These are phyloP conservation scores for Volucella inflata DNA, from an alignment of 2,888 invertebrate genomes.

Conservation along the genomic window DNA sequence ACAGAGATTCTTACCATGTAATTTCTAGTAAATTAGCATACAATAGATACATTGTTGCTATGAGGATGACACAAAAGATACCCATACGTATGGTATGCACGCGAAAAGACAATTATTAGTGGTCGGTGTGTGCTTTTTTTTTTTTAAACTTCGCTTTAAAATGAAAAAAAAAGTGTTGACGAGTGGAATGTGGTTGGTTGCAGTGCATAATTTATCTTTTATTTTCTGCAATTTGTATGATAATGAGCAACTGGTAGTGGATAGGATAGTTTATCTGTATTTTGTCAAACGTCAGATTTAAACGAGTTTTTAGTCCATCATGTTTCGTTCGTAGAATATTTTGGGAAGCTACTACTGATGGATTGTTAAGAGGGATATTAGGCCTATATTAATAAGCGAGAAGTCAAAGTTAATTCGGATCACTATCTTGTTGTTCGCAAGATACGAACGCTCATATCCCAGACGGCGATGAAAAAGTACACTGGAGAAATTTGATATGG, in stretches of 20 bases:
- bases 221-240: constrained; percentile 18
- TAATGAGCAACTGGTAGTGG: constrained; percentile 3
- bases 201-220: neutral
- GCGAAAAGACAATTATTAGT: neutral
- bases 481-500: too few species aligned
- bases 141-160: neutral
- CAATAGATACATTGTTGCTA: constrained; percentile 1
- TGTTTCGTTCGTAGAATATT: neutral
- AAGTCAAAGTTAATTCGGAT: too few species aligned
- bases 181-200: neutral
- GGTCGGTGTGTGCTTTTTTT: neutral
- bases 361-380: neutral
- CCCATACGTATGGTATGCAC: neutral
- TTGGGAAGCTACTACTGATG: neutral
- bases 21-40: constrained; percentile 23
- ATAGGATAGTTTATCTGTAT: too few species aligned
- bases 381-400: too few species aligned
- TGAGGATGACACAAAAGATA: constrained; percentile 24
- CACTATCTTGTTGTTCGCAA: too few species aligned
- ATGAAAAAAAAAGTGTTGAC: neutral
- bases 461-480: too few species aligned
- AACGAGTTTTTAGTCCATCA: neutral
- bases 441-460: too few species aligned
- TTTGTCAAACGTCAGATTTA: neutral
- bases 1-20: constrained; percentile 7